These are phyloP conservation scores for Beaufortia kweichowensis DNA, from an alignment of 2,113 vertebrate species.

Conservation along the genomic window DNA sequence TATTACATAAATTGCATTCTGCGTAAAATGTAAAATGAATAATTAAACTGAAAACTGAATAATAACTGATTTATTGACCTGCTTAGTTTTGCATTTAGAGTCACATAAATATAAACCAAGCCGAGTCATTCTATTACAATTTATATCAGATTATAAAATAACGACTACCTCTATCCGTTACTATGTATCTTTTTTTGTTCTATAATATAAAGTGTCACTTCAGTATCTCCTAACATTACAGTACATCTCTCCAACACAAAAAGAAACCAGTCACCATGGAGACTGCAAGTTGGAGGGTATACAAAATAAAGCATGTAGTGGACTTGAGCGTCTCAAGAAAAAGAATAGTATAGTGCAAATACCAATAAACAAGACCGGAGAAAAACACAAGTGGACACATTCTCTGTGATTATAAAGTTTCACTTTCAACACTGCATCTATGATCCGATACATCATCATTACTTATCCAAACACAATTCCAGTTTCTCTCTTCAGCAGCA, in stretches of 20 bases:
- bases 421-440: slow-evolving; percentile 30
- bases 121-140: no score
- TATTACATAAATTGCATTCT: no score
- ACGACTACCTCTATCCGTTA: no score
- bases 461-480: slow-evolving; percentile 9
- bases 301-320: background rate
- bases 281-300: background rate
- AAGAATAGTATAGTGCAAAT: background rate
- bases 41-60: no score
- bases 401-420: slow-evolving; percentile 34
- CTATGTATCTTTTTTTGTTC: no score
- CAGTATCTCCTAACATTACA: no score
- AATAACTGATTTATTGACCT: no score
- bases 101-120: no score
- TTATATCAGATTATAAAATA: no score
- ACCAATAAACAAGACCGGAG: background rate
- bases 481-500: background rate
- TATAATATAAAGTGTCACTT: no score
- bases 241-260: background rate
- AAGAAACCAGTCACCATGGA: background rate
- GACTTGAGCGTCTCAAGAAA: background rate
- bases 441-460: slow-evolving; percentile 1
- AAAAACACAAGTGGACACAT: slow-evolving; percentile 10
- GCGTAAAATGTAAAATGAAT: no score
- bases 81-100: no score